phyloP scores from a whole-genome alignment of 2,797 vertebrate genomes.

The Carapus acus region DNA sequence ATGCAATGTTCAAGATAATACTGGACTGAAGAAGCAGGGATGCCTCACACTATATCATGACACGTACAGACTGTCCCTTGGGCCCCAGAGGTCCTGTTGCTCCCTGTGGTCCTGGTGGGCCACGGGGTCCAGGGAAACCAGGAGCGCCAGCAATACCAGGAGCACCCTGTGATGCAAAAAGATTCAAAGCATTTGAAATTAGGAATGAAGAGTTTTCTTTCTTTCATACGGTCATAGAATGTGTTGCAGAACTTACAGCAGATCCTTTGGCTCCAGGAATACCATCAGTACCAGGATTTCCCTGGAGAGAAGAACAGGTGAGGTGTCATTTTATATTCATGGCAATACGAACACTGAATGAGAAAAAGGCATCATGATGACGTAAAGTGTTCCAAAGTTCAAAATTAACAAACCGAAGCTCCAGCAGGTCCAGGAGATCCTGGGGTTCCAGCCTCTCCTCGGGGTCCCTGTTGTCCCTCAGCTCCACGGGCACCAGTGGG shows the following conservation, averaged over 20 bases:
- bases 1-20: conserved; percentile 9
- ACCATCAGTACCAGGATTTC: conserved; percentile 93
- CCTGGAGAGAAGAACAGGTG: conserved; percentile 62
- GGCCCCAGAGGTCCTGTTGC: conserved; percentile 91
- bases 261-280: conserved; percentile 95
- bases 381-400: neutral
- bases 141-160: conserved; percentile 95
- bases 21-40: neutral
- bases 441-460: conserved; percentile 88
- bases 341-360: neutral
- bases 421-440: conserved; percentile 92
- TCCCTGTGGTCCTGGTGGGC: conserved; percentile 93
- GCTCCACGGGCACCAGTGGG: conserved; percentile 89
- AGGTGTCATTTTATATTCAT: neutral
- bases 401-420: conserved; percentile 69
- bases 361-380: too few relatives aligned
- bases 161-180: conserved; percentile 72
- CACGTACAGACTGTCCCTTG: conserved; percentile 89
- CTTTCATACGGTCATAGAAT: conserved; percentile 4
- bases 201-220: conserved; percentile 1
- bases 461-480: conserved; percentile 88
- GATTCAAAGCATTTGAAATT: conserved; percentile 14
- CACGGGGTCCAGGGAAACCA: conserved; percentile 93
- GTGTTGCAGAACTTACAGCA: conserved; percentile 75
- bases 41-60: conserved; percentile 4